Conservation (phyloP, 2,113 vertebrate species). For the Cyprichromis sp. region DNA sequence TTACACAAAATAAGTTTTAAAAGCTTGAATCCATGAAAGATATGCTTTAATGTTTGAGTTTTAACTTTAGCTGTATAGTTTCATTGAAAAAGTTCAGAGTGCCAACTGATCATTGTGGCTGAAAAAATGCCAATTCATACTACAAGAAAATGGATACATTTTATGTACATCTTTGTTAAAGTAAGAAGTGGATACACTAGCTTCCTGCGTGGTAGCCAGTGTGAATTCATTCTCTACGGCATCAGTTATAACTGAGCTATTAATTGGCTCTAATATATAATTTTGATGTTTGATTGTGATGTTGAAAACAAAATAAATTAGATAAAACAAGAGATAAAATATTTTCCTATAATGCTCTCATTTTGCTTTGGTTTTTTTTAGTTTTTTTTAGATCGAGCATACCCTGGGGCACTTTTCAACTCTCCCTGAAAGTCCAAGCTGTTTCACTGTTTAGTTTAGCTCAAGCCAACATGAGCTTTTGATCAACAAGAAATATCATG, state of each 20-base stretch:
- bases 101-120: not conserved
- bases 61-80: not conserved
- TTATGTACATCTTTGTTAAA: not conserved
- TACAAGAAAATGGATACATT: not conserved
- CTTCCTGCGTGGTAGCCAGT: not conserved
- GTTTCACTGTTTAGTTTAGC: not conserved
- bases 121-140: not conserved
- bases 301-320: not conserved
- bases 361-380: not conserved
- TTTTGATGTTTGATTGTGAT: not conserved
- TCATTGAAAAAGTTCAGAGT: not conserved
- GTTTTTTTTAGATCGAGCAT: not conserved
- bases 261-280: not conserved
- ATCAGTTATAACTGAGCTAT: not conserved
- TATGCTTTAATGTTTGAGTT: not conserved
- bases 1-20: not conserved
- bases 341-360: not conserved
- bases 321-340: not conserved
- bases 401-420: not conserved
- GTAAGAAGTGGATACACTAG: not conserved
- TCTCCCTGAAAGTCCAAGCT: not conserved
- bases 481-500: not conserved
- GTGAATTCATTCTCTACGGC: not conserved
- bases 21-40: not conserved
- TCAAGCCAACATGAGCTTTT: not conserved